A percentile compares a stretch with the other conserved stretches of the same genome.
Conservation (phyloP, 2,888 invertebrate genomes). For the Erebia epiphron region DNA sequence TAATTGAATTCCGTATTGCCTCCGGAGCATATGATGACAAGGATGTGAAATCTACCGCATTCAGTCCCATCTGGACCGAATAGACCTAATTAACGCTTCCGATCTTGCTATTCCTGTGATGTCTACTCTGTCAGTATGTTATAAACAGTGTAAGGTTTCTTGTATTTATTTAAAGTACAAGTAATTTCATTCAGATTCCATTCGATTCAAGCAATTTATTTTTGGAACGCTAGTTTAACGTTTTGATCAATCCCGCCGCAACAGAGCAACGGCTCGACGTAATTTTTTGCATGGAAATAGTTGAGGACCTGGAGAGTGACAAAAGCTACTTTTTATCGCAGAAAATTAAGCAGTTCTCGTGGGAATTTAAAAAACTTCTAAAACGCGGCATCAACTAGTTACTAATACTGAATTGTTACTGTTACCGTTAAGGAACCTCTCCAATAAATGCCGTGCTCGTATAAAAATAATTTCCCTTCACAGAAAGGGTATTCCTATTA, state of each 20-base stretch:
- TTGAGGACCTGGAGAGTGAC: no score
- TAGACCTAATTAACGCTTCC: conserved; percentile 36
- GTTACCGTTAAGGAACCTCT: neutral
- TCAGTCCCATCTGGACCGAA: conserved; percentile 33
- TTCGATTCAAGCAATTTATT: no score
- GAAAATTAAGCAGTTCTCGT: no score
- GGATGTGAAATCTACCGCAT: conserved; percentile 31
- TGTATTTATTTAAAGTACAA: conserved; percentile 1
- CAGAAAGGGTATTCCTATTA: conserved; percentile 14
- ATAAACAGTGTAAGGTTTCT: conserved; percentile 25
- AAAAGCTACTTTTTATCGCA: no score
- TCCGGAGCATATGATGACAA: conserved; percentile 28
- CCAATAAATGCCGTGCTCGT: neutral
- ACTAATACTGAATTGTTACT: no score
- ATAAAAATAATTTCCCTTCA: neutral
- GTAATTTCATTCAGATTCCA: neutral
- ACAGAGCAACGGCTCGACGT: no score
- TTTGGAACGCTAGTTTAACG: no score
- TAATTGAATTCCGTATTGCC: conserved; percentile 35
- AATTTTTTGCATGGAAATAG: no score
- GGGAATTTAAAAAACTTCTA: no score
- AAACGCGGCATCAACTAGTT: no score
- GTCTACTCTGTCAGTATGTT: conserved; percentile 17
- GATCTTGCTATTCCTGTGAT: conserved; percentile 30
- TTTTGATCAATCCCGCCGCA: no score